These are phyloP conservation scores for Zele albiditarsus DNA, from an alignment of 2,888 invertebrate species.

Conservation along the genomic window DNA sequence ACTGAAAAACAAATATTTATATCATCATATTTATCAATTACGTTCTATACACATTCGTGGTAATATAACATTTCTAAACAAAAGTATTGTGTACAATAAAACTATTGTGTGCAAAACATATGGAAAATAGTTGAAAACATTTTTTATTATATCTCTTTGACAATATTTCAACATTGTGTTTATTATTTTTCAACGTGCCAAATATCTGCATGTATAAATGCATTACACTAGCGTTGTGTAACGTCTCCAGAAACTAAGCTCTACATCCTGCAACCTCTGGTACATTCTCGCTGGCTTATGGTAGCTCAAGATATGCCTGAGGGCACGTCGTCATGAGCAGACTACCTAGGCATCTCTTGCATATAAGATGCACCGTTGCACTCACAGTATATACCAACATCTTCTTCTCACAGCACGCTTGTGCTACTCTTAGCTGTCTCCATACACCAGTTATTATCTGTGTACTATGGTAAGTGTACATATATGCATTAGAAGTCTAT, in stretches of 20 bases:
- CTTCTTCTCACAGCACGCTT: neutral
- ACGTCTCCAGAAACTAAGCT: slow-evolving; percentile 10
- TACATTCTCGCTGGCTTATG: neutral
- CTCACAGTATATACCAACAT: neutral
- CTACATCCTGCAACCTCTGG: neutral
- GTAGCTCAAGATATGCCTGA: slow-evolving; percentile 12
- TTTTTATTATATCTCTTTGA: too few relatives aligned
- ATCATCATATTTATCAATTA: too few relatives aligned
- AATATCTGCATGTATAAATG: neutral
- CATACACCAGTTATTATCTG: slow-evolving; percentile 10
- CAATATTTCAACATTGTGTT: too few relatives aligned
- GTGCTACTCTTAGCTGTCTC: slow-evolving; percentile 4
- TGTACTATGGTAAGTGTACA: slow-evolving; percentile 1
- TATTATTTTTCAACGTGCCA: neutral
- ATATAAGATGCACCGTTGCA: slow-evolving; percentile 7
- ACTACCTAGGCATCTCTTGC: neutral
- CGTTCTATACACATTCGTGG: too few relatives aligned
- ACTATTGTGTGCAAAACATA: too few relatives aligned
- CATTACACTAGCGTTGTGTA: neutral
- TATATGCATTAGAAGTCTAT: slow-evolving; percentile 15
- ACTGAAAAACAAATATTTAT: too few relatives aligned
- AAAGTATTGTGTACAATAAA: too few relatives aligned
- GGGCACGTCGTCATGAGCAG: slow-evolving; percentile 21
- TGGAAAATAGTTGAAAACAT: too few relatives aligned
- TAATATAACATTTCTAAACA: too few relatives aligned